phyloP scores from a whole-genome alignment of 2,888 invertebrate genomes.

The Philhelius pedissequus region DNA sequence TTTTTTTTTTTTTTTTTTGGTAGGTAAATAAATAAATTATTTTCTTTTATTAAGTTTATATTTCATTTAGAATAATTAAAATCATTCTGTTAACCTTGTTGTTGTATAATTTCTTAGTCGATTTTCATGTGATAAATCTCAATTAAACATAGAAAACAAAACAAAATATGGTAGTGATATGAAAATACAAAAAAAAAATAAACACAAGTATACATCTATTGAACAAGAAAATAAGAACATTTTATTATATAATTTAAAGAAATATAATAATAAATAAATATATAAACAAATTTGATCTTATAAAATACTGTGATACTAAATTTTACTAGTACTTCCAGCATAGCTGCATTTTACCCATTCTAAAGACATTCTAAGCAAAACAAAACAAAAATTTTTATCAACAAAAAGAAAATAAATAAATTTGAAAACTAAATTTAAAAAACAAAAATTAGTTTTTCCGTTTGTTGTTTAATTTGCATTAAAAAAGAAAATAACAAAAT shows the following conservation, averaged over 20 bases:
- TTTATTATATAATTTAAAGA: constrained; percentile 58
- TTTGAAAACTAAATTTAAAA: constrained; percentile 15
- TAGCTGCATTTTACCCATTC: constrained; percentile 80
- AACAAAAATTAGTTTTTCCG: constrained; percentile 28
- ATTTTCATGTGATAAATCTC: constrained; percentile 29
- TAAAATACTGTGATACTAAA: constrained; percentile 80
- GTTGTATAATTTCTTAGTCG: background rate
- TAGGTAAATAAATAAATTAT: background rate
- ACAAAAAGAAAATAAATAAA: constrained; percentile 13
- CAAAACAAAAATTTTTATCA: constrained; percentile 19
- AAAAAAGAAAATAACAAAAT: background rate
- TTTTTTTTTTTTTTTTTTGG: background rate
- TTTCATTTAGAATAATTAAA: background rate
- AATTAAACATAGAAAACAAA: constrained; percentile 18
- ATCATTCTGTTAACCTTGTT: background rate
- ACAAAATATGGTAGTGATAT: constrained; percentile 56
- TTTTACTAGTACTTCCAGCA: constrained; percentile 80
- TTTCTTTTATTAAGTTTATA: background rate
- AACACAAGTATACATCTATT: constrained; percentile 65
- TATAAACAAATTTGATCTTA: constrained; percentile 76
- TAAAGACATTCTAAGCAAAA: constrained; percentile 77
- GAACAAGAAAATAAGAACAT: constrained; percentile 58
- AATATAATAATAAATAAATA: constrained; percentile 55
- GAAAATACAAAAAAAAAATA: constrained; percentile 42
- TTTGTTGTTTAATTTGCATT: constrained; percentile 63